Percentiles rank a stretch among this genome's conserved stretches.
These are phyloP conservation scores for Philotrypesis tridentata DNA, from an alignment of 1,140 invertebrate genomes.

Conservation along the genomic window DNA sequence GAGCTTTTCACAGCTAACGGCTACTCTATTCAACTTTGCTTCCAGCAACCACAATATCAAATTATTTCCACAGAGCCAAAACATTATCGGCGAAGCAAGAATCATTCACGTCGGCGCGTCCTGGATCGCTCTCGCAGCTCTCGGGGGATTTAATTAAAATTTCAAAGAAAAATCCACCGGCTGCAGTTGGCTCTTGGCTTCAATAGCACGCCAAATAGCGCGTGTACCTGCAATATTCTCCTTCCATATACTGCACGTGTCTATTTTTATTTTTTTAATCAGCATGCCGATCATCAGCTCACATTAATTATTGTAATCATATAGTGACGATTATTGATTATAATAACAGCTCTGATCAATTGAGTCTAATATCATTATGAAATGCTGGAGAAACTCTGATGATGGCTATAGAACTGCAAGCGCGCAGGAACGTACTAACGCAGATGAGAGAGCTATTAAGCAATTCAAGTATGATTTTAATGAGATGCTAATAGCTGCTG, in stretches of 20 bases:
- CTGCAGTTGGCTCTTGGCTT: background rate
- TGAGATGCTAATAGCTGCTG: constrained; percentile 16
- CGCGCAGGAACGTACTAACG: background rate
- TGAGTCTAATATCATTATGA: background rate
- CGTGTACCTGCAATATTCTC: background rate
- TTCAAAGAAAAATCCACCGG: background rate
- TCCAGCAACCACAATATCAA: too few species aligned
- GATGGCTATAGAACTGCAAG: too few species aligned
- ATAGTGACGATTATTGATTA: too few species aligned
- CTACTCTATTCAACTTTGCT: too few species aligned
- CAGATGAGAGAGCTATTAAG: background rate
- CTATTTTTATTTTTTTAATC: background rate
- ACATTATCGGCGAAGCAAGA: background rate
- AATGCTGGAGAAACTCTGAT: background rate
- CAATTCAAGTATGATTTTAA: constrained; percentile 17
- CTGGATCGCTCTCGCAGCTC: background rate
- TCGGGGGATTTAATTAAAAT: constrained; percentile 32
- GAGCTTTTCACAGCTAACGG: too few species aligned
- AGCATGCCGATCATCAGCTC: too few species aligned
- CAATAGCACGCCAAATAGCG: background rate
- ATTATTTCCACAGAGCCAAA: too few species aligned
- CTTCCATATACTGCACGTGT: background rate
- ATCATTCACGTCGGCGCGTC: background rate
- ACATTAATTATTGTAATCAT: too few species aligned
- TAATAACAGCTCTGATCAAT: too few species aligned